Evolutionary conservation across 1,140 invertebrate genomes (phyloP), one percentile per base, ranked within the genome.

Genomic region (Eurosta solidaginis): DNA sequence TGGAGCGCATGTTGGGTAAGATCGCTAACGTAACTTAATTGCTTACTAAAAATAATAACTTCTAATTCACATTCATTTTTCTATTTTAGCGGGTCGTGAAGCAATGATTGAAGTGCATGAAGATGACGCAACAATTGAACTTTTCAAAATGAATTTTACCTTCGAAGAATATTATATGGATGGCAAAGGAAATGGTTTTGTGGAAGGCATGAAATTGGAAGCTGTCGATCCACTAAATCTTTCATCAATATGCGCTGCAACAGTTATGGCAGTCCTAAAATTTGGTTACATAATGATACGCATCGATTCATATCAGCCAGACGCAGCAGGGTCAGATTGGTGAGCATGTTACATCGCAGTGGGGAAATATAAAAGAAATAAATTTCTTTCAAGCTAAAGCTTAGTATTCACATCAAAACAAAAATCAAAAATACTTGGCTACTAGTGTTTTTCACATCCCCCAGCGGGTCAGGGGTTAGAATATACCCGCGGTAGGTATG

Each of bases 261-360:
- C 97, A 0, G 94, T 99, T 7, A 97, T 96, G 92, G 94, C 96
- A 88, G 96, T 98, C 45, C 88, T 98, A 9, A 93, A 94, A 78
- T 94, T 96, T 85, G 95, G 96, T 75, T 98, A 97, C 85, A 92
- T 99, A 84, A 98, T 99, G 97, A 96, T 99, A 79, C 91, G 95
- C 75, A 96, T 98, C 81, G 96, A 98, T 86, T 95, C 94, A 73
- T 97, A 96, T 85, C 94, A 95, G 45, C 93, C 92, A 25, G 94
- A 96, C 82, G 91, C 91, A 1, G 92, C 92, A 42, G 94, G 94
- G n/a, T 92, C 93, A 1, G 96, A 98, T 89, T 97, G 96, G 95
- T 88, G 83, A 86, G 82, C 33, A 20, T 20, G n/a, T 22, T n/a
- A 33, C 59, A 17, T n/a, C n/a, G n/a, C n/a, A n/a, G n/a, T 77